Conservation (phyloP, 1,140 invertebrate species). For the Calosoma granatense region DNA sequence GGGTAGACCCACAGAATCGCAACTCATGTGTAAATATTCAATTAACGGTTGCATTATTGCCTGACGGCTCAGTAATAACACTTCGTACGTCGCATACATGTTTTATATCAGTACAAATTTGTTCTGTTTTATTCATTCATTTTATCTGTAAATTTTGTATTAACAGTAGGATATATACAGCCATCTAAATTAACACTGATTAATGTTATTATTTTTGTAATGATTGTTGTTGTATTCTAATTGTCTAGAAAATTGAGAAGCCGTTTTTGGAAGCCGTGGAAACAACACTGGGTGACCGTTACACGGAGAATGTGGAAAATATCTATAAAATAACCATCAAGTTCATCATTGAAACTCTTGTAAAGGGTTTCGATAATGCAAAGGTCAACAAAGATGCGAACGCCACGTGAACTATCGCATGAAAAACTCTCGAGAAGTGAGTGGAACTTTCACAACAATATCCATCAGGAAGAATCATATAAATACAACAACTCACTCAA, state of each 20-base stretch:
- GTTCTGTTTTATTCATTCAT: too few species aligned
- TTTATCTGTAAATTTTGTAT: too few species aligned
- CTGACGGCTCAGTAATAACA: too few species aligned
- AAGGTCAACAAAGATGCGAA: conserved; percentile 14
- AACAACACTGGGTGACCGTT: conserved; percentile 74
- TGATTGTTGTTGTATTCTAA: too few species aligned
- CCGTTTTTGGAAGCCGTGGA: conserved; percentile 81
- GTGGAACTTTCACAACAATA: background rate
- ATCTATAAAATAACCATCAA: conserved; percentile 88
- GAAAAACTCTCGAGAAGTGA: background rate
- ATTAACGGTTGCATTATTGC: too few species aligned
- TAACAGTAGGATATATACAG: too few species aligned
- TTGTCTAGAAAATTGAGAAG: conserved; percentile 76
- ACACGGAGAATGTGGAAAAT: conserved; percentile 82
- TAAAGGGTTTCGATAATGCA: conserved; percentile 65
- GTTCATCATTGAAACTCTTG: conserved; percentile 77
- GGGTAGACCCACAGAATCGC: too few species aligned
- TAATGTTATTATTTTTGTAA: too few species aligned
- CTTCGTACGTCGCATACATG: too few species aligned
- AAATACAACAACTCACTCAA: background rate
- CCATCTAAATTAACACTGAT: too few species aligned
- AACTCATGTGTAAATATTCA: too few species aligned
- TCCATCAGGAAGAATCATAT: background rate
- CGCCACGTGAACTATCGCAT: background rate
- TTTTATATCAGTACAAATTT: too few species aligned